Percentiles rank a stretch among this genome's conserved stretches.
Evolutionary conservation across 1,140 invertebrate genomes (phyloP).

Genomic region (Diabrotica undecimpunctata): DNA sequence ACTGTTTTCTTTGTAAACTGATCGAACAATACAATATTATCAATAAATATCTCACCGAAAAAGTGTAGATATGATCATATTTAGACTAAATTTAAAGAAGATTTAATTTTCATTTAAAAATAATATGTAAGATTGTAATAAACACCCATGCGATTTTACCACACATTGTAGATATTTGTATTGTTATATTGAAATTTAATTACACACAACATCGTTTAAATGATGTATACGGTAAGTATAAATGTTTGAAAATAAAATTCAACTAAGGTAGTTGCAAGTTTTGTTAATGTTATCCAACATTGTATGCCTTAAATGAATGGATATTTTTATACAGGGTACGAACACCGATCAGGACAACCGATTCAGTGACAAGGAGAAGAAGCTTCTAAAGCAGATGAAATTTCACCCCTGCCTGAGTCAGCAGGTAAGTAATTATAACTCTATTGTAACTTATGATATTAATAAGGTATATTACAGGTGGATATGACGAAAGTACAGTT

Average conservation of each 20-base stretch:
- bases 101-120: too few species aligned
- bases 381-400: conserved; percentile 97
- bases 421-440: conserved; percentile 61
- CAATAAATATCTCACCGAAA: too few species aligned
- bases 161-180: too few species aligned
- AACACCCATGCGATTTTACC: too few species aligned
- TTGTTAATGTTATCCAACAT: neutral
- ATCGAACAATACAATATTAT: too few species aligned
- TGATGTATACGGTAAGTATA: conserved; percentile 28
- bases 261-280: neutral
- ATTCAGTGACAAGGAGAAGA: conserved; percentile 99
- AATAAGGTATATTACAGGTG: conserved; percentile 62
- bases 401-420: conserved; percentile 89
- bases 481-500: conserved; percentile 98
- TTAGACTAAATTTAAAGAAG: too few species aligned
- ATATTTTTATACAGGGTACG: conserved; percentile 70
- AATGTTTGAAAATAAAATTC: neutral
- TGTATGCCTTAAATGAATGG: conserved; percentile 21
- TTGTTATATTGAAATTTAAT: too few species aligned
- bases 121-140: too few species aligned
- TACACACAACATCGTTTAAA: neutral
- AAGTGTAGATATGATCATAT: too few species aligned
- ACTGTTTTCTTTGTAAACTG: too few species aligned
- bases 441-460: conserved; percentile 9
- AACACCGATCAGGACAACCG: conserved; percentile 97